Evolutionary conservation across 2,797 vertebrate genomes (phyloP).

Genomic region (Enteromius unitaeniatus): DNA sequence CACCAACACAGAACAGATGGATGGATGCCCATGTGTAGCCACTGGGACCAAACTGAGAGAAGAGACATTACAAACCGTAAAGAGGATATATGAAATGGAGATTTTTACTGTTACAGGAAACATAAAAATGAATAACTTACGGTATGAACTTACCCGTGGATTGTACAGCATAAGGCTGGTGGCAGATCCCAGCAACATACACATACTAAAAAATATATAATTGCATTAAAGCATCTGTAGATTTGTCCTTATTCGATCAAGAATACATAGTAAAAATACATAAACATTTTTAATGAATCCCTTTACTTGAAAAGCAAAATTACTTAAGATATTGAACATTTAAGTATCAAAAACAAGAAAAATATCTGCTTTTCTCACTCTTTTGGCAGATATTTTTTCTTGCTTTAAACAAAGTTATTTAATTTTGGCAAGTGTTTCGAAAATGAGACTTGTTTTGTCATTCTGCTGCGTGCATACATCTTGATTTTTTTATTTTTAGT

Average conservation of each 20-base stretch:
- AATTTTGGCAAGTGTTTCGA: too few species aligned
- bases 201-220: conserved; percentile 63
- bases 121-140: not conserved
- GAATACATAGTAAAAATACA: not conserved
- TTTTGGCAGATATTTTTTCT: too few species aligned
- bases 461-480: not conserved
- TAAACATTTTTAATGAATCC: too few species aligned
- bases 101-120: not conserved
- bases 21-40: conserved; percentile 89
- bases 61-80: not conserved
- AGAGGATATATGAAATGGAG: not conserved
- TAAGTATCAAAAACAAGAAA: not conserved
- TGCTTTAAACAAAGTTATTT: too few species aligned
- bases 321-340: not conserved
- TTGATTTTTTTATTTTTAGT: too few species aligned
- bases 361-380: too few species aligned
- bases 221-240: not conserved
- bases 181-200: conserved; percentile 79
- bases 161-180: conserved; percentile 83
- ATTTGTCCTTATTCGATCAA: not conserved
- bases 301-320: not conserved
- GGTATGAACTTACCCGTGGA: conserved; percentile 78
- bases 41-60: conserved; percentile 84
- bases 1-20: conserved; percentile 89
- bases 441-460: not conserved